These are phyloP conservation scores for Brachionus paranguensis DNA, from an alignment of 1,140 invertebrate genomes.

Conservation along the genomic window DNA sequence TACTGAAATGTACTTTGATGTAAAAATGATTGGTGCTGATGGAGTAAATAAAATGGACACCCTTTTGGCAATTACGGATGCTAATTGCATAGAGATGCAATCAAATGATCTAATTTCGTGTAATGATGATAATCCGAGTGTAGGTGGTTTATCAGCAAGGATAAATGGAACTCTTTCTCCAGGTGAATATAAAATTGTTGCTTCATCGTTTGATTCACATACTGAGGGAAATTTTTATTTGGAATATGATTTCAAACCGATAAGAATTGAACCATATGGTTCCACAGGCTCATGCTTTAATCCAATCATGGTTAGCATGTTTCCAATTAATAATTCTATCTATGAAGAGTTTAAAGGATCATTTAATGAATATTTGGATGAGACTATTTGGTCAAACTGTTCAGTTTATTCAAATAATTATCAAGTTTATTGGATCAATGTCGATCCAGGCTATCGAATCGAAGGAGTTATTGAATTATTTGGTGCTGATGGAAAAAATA, in stretches of 20 bases:
- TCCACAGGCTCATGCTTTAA: background rate
- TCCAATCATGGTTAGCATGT: background rate
- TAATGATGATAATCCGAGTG: background rate
- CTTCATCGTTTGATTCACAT: background rate
- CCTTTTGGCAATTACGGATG: background rate
- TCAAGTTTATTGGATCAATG: background rate
- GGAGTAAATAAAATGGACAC: background rate
- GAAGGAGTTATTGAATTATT: background rate
- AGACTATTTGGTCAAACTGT: background rate
- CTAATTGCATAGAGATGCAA: background rate
- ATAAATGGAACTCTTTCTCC: background rate
- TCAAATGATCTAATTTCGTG: background rate
- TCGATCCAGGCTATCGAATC: background rate
- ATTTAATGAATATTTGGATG: background rate
- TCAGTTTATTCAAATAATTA: background rate
- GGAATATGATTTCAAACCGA: background rate
- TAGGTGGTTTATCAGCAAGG: background rate
- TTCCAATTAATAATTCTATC: background rate
- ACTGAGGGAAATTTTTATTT: background rate
- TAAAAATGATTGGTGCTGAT: background rate
- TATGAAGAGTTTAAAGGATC: background rate
- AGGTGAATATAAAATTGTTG: background rate
- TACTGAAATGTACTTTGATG: background rate
- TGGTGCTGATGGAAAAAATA: background rate
- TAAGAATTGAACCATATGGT: background rate